Percentiles rank a stretch among this genome's conserved stretches.
These are phyloP conservation scores for Drosophila nannoptera DNA, from an alignment of 1,140 invertebrate species.

Conservation along the genomic window DNA sequence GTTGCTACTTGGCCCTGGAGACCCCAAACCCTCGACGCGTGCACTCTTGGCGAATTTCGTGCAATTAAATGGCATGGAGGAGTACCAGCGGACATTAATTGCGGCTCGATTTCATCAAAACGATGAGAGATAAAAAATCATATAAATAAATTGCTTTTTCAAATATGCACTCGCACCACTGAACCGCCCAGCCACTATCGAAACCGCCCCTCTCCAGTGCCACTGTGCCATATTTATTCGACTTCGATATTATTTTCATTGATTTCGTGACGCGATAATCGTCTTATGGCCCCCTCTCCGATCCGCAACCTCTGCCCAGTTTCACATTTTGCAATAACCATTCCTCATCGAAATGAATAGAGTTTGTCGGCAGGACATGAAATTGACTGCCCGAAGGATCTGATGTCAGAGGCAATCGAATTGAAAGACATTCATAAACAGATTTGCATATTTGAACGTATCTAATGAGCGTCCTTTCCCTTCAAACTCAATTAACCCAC, in stretches of 20 bases:
- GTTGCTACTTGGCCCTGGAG: conserved; percentile 34
- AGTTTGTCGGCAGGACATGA: conserved; percentile 3
- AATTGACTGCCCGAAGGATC: background rate
- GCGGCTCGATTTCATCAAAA: conserved; percentile 66
- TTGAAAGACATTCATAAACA: conserved; percentile 3
- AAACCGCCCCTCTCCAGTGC: conserved; percentile 8
- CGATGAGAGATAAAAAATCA: conserved; percentile 66
- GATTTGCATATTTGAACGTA: conserved; percentile 20
- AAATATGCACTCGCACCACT: conserved; percentile 7
- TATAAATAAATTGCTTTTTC: conserved; percentile 69
- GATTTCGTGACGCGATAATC: conserved; percentile 54
- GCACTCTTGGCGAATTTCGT: conserved; percentile 56
- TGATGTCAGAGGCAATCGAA: conserved; percentile 8
- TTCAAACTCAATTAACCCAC: conserved; percentile 15
- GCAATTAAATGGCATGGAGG: conserved; percentile 55
- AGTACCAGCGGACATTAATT: conserved; percentile 53
- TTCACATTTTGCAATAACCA: conserved; percentile 24
- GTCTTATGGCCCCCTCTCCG: conserved; percentile 8
- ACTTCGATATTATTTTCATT: conserved; percentile 51
- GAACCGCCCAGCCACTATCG: no score
- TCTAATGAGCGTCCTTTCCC: conserved; percentile 13
- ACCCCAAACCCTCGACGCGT: conserved; percentile 15
- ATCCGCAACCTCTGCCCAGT: background rate
- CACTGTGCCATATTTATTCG: conserved; percentile 51
- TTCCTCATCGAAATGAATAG: conserved; percentile 32